These are phyloP conservation scores for Pelmatolapia mariae DNA, from an alignment of 2,113 vertebrate genomes.

Conservation along the genomic window DNA sequence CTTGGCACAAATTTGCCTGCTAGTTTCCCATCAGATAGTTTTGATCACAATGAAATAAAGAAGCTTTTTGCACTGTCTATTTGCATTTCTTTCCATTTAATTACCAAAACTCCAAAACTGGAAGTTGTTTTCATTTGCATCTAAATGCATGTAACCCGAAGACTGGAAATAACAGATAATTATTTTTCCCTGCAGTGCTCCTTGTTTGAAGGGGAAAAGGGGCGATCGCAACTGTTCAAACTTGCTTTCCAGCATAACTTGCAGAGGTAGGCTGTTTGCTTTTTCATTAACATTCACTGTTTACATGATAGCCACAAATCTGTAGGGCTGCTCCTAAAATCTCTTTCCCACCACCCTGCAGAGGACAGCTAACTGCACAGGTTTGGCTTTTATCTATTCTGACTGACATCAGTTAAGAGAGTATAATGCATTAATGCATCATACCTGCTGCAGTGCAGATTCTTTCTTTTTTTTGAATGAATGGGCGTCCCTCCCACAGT, in stretches of 20 bases:
- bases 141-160: constrained; percentile 50
- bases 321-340: constrained; percentile 16
- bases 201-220: constrained; percentile 20
- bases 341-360: neutral
- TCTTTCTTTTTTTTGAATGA: neutral
- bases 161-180: constrained; percentile 47
- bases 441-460: no score
- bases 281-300: constrained; percentile 57
- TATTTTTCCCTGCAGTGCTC: constrained; percentile 37
- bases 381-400: constrained; percentile 14
- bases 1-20: neutral
- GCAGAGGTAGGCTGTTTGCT: constrained; percentile 41
- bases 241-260: constrained; percentile 51
- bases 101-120: constrained; percentile 14
- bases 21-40: neutral
- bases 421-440: neutral
- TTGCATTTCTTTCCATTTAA: constrained; percentile 31
- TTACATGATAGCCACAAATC: constrained; percentile 34
- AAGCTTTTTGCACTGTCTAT: neutral
- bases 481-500: neutral
- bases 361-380: neutral
- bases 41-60: neutral
- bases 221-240: constrained; percentile 25
- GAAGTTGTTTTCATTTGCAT: constrained; percentile 57
- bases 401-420: neutral